Base-by-base conservation (phyloP, 2,113 vertebrate genomes). In the Ptilonorhynchus violaceus region DNA sequence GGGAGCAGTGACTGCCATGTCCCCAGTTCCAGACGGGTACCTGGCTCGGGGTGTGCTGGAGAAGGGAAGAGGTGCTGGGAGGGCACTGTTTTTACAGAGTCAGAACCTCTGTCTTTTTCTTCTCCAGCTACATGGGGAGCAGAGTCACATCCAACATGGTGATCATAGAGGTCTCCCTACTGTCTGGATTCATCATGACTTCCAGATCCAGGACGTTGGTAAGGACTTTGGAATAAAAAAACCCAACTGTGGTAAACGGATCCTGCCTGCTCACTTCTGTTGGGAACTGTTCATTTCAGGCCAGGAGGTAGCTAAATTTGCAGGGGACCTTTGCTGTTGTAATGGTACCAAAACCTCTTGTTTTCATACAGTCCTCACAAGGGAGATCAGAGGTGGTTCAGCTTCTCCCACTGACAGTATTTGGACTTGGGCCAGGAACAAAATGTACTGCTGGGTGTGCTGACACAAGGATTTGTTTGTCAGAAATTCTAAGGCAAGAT, bases 141-240 rank as follows among this genome's bases (percentile, higher is more conserved):
- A 95, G 95, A 55, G 91, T 90, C 55, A 94, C 85, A 35, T 97
- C 98, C 82, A 98, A 98, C 59, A 97, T 98, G 98, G 98, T 93
- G 44, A 92, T 97, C 3, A 28, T 98, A 79, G 97, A 98, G 63
- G 85, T 98, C 42, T 97, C 94, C 53, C 81, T 97, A 73, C 72
- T 98, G 22, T 98, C 98, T 0, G 98, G 97, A 49, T 98, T 97
- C 9, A 1, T 39, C 15, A 67, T 96, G 15, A 2, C 53, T 84
- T 87, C 96, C 1, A 42, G 74, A 50, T 96, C 96, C 68, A 90
- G 56, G 30, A 83, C 47, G 16, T 5, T 81, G 78, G 97, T 98
- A 96, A 97, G 96, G 31, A 64, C 37, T 83, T 41, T 11, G 7
- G 20, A 88, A 44, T 52, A 55, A 55, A 44, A 37, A 66, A 69